Percentiles rank a stretch among this genome's conserved stretches.
Evolutionary conservation across 1,140 invertebrate species (phyloP).

Genomic region (Artemia franciscana): DNA sequence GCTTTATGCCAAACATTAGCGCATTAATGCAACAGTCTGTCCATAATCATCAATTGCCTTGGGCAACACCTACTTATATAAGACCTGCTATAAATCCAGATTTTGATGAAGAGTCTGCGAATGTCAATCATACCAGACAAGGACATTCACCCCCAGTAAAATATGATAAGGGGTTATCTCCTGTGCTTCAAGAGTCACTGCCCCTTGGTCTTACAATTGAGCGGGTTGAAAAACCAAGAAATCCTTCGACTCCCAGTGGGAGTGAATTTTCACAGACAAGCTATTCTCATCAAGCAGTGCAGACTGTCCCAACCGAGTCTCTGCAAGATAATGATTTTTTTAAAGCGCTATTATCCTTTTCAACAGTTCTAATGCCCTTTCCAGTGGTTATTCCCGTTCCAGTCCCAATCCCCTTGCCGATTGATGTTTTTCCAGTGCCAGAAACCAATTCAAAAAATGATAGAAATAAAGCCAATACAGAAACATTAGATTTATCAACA

Average conservation of each 20-base stretch:
- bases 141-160: no score
- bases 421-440: neutral
- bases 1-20: neutral
- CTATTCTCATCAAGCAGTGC: neutral
- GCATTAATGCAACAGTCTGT: neutral
- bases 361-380: neutral
- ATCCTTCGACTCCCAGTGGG: neutral
- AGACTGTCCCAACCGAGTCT: neutral
- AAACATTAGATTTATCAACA: neutral
- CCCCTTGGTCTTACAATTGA: neutral
- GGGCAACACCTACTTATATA: neutral
- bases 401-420: neutral
- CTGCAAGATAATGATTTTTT: neutral
- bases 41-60: neutral
- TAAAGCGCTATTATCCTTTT: neutral
- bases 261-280: no score
- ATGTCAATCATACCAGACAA: neutral
- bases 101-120: neutral
- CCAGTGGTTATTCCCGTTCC: neutral
- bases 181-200: neutral
- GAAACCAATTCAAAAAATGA: neutral
- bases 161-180: no score
- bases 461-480: neutral
- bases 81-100: neutral
- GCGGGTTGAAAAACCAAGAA: neutral